These are phyloP conservation scores for Andrena chrysosceles DNA, from an alignment of 2,888 invertebrate species.

Conservation along the genomic window DNA sequence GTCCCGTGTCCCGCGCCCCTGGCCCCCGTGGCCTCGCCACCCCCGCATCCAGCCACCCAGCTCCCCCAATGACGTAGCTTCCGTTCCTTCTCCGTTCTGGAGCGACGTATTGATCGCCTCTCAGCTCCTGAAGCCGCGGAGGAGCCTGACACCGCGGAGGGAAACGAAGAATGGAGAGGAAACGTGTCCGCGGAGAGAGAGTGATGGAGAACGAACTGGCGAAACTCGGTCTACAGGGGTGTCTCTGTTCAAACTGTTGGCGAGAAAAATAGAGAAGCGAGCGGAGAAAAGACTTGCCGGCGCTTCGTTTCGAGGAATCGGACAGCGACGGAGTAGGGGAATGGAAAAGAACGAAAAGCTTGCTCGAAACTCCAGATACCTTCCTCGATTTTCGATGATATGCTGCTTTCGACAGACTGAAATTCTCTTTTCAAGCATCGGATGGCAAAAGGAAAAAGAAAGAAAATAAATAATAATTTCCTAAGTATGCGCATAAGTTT, in stretches of 20 bases:
- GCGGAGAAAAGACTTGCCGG: constrained; percentile 33
- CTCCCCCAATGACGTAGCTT: constrained; percentile 75
- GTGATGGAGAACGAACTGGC: constrained; percentile 32
- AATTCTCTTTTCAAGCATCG: no score
- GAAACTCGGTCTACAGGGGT: constrained; percentile 38
- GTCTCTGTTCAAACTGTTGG: constrained; percentile 53
- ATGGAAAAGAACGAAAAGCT: not conserved
- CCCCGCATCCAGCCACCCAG: constrained; percentile 34
- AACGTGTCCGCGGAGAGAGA: constrained; percentile 58
- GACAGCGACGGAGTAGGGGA: not conserved
- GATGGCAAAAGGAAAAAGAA: no score
- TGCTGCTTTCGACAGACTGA: no score
- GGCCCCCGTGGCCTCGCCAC: constrained; percentile 19
- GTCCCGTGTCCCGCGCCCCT: constrained; percentile 8
- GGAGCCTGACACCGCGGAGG: constrained; percentile 72
- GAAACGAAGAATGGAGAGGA: constrained; percentile 69
- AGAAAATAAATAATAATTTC: no score
- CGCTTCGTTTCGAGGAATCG: not conserved
- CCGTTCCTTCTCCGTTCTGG: constrained; percentile 77
- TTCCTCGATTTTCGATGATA: no score
- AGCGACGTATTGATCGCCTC: constrained; percentile 83
- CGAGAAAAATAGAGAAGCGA: constrained; percentile 50
- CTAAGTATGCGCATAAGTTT: no score
- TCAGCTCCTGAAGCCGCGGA: constrained; percentile 72
- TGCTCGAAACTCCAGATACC: not conserved